These are phyloP conservation scores for Ips typographus DNA, from an alignment of 1,140 invertebrate species.

Conservation along the genomic window DNA sequence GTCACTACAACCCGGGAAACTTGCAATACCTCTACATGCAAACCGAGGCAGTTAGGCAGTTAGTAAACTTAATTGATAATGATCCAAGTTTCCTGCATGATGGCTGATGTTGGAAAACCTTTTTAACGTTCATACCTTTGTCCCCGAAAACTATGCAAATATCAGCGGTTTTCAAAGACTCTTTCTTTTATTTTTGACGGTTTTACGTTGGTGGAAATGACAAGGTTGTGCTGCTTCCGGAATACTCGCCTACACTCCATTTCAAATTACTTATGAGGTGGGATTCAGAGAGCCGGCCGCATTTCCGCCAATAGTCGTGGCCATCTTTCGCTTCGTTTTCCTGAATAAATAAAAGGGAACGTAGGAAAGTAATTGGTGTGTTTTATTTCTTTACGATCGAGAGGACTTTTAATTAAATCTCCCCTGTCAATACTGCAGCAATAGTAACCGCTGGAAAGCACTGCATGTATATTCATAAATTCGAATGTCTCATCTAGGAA, in stretches of 20 bases:
- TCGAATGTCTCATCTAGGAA: neutral
- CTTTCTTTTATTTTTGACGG: neutral
- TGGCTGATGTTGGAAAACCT: no score
- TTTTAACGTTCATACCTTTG: no score
- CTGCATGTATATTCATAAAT: conserved; percentile 17
- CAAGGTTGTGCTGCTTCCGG: neutral
- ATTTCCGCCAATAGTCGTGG: neutral
- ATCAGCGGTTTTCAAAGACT: neutral
- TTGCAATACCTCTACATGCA: conserved; percentile 17
- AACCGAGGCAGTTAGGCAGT: neutral
- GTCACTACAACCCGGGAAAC: conserved; percentile 16
- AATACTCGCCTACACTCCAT: neutral
- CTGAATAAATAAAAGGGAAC: conserved; percentile 2
- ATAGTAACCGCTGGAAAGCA: neutral
- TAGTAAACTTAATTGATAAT: conserved; percentile 17
- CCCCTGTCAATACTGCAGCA: neutral
- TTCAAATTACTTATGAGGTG: conserved; percentile 4
- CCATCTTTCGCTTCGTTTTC: neutral
- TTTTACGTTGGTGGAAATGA: neutral
- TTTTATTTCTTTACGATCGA: conserved; percentile 1
- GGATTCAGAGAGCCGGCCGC: neutral
- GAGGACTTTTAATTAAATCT: neutral
- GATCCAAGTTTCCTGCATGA: neutral
- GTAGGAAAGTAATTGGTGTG: neutral
- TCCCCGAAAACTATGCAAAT: no score